A percentile compares a stretch with the other conserved stretches of the same genome.
Conservation (phyloP, 2,888 invertebrate genomes). For the Eumerus sabulonum region DNA sequence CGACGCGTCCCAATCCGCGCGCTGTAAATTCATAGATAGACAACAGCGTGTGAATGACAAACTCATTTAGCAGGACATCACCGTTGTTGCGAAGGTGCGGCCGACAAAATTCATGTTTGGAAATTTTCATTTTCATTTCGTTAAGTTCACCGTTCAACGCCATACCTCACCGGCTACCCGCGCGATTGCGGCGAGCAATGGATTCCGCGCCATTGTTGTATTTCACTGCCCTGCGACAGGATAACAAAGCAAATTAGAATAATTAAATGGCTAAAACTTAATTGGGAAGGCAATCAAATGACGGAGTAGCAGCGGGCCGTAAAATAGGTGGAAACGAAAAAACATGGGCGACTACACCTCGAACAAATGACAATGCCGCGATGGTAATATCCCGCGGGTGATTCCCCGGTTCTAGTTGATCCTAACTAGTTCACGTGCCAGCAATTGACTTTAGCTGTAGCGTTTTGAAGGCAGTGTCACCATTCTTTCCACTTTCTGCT, state of each 20-base stretch:
- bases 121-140: slow-evolving; percentile 55
- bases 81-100: slow-evolving; percentile 37
- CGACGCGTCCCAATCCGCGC: slow-evolving; percentile 8
- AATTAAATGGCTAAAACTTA: slow-evolving; percentile 77
- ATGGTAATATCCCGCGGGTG: slow-evolving; percentile 18
- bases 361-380: slow-evolving; percentile 26
- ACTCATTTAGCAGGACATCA: slow-evolving; percentile 63
- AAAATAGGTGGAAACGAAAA: neutral
- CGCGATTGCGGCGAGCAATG: too few relatives aligned
- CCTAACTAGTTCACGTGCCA: slow-evolving; percentile 44
- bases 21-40: slow-evolving; percentile 22
- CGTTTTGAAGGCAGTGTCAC: slow-evolving; percentile 16
- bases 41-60: slow-evolving; percentile 63
- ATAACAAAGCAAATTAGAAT: slow-evolving; percentile 73
- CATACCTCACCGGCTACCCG: neutral
- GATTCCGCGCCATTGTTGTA: slow-evolving; percentile 42
- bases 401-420: neutral
- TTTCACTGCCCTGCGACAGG: neutral
- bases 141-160: slow-evolving; percentile 48
- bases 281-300: slow-evolving; percentile 72
- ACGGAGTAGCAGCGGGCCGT: slow-evolving; percentile 17
- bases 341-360: slow-evolving; percentile 40
- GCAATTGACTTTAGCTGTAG: slow-evolving; percentile 55
- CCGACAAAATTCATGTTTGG: slow-evolving; percentile 62
- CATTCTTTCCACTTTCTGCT: too few relatives aligned